Percentiles rank a stretch among this genome's conserved stretches.
phyloP scores from a whole-genome alignment of 23 tunicate species.

The Phallusia fumigata region DNA sequence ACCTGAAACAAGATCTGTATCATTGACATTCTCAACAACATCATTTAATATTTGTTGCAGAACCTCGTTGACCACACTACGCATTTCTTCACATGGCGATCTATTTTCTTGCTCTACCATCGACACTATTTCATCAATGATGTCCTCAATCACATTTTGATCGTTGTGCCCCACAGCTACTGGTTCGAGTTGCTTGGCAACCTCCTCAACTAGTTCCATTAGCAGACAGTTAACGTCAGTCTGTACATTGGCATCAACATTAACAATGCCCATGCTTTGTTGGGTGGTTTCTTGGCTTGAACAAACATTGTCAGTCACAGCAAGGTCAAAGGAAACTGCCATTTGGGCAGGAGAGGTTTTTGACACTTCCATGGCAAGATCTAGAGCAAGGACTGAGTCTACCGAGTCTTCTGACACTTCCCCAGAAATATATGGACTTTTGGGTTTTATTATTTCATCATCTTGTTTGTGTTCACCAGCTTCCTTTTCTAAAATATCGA shows the following conservation, averaged over 20 bases:
- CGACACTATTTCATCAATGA: not conserved
- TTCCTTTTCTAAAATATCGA: not conserved
- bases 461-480: not conserved
- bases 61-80: constrained; percentile 13
- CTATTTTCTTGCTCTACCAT: not conserved
- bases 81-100: not conserved
- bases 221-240: not conserved
- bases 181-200: not conserved
- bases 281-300: not conserved
- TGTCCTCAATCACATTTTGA: not conserved
- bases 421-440: not conserved
- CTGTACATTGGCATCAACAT: not conserved
- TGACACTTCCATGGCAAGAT: not conserved
- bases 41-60: not conserved
- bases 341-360: not conserved
- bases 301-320: not conserved
- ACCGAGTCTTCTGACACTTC: constrained; percentile 21
- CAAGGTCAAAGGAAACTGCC: not conserved
- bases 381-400: not conserved
- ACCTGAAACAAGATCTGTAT: too few species aligned
- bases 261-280: not conserved
- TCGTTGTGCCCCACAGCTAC: not conserved
- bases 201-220: not conserved
- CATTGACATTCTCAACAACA: too few species aligned
- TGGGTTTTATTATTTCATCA: not conserved